Evolutionary conservation across 2,113 vertebrate species (phyloP), one percentile per base, ranked within the genome.

Genomic region (Tychaedon coryphoeus): DNA sequence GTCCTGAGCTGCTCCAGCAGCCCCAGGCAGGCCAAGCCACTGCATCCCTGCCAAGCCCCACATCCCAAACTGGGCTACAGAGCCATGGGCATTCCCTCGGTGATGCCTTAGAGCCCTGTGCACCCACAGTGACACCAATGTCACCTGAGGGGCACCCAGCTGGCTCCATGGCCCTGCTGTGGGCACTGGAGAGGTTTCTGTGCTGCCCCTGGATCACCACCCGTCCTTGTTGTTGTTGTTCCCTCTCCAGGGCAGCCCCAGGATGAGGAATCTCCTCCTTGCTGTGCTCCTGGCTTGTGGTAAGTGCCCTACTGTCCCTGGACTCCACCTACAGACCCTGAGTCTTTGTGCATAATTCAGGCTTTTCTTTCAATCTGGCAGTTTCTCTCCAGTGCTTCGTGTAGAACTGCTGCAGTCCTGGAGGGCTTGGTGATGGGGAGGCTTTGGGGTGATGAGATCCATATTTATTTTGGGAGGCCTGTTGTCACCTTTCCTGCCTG

Each of bases 241-340:
- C 65, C 64, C 71, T 93, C 34, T 42, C 18, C 58, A 82, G 96
- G 62, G 13, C 62, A 40, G 36, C 24, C 58, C 8, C 13, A 89
- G 60, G 58, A 97, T 97, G 95, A 97, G 57, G 91, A 95, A 42
- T 65, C 94, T 96, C 73, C 67, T 97, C 62, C 48, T 95, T 34
- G 74, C 81, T 2, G 1, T 92, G 74, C 47, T 95, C 45, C 48
- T 97, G 87, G 81, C 66, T 50, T 95, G 93, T 2, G 94, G 96
- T 97, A 87, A 97, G 90, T 95, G 71, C 31, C 15, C 45, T 2
- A 1, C 29, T 54, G 14, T 26, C 48, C 45, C 25, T 0, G 8
- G 69, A 70, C 60, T 20, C 51, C 53, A 19, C 0, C 0, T 1
- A 2, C 8, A 76, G 40, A 50, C 56, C 25, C 38, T 2, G 7